Evolutionary conservation across 2,888 invertebrate species (phyloP).

Genomic region (Acronicta psi): DNA sequence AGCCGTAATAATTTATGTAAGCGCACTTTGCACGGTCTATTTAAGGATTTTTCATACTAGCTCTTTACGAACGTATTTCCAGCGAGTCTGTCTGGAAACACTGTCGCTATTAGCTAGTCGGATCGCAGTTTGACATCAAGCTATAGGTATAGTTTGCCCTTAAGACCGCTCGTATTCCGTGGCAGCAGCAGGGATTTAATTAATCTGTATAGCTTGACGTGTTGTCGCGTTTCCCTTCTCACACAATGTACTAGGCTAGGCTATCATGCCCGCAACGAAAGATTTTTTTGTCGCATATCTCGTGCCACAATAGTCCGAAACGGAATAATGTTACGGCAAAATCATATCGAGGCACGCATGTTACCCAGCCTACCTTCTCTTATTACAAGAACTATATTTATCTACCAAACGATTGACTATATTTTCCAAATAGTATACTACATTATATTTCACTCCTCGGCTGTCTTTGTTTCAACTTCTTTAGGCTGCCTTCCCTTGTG

Average conservation of each 20-base stretch:
- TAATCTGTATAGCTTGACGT: too few species aligned
- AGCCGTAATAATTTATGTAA: background rate
- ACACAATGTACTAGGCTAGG: too few species aligned
- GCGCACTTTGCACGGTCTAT: background rate
- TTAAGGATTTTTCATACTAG: too few species aligned
- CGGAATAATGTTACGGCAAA: background rate
- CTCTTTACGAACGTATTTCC: background rate
- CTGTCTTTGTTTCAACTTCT: slow-evolving; percentile 54
- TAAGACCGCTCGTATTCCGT: too few species aligned
- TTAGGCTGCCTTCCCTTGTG: slow-evolving; percentile 71
- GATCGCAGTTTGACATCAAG: background rate
- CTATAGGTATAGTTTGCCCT: too few species aligned
- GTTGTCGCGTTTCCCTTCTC: background rate
- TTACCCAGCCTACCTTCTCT: background rate
- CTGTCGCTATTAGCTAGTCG: too few species aligned
- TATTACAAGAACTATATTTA: slow-evolving; percentile 3
- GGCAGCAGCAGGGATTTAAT: too few species aligned
- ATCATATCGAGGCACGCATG: background rate
- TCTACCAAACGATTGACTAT: background rate
- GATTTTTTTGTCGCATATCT: too few species aligned
- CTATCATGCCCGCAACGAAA: too few species aligned
- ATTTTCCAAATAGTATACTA: slow-evolving; percentile 7
- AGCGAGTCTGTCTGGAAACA: background rate
- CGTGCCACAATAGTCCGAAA: too few species aligned
- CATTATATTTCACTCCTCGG: slow-evolving; percentile 56